Evolutionary conservation across 2,797 vertebrate genomes (phyloP), one percentile per base, ranked within the genome.

Genomic region (Syncerus caffer): DNA sequence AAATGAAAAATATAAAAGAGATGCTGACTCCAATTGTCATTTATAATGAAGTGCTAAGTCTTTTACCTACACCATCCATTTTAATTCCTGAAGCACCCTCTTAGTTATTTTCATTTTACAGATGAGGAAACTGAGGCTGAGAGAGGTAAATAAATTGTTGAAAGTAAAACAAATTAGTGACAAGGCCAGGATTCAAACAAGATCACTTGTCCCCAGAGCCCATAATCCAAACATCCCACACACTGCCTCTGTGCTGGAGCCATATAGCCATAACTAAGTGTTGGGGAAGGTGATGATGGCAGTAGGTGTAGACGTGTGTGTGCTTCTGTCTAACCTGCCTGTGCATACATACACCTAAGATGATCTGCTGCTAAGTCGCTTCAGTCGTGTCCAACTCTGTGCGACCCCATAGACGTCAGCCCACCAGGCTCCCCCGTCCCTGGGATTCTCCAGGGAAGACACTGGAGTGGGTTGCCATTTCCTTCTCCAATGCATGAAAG

Each of bases 151-250:
- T 45, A 60, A 31, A 14, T 47, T 57, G 31, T 57, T 62, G 57
- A 53, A 95, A 95, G 5, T 47, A 64, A 95, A 90, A 31, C 38
- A 67, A 88, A 53, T 53, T 31, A 64, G 19, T 67, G 88, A 85
- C 27, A 29, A 3, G 80, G 1, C 17, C 12, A 15, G 31, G 12
- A 34, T 64, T 53, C 50, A 67, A 29, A 82, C 23, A 94, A 85
- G 27, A 50, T 67, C 34, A 3, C 38, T 55, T 45, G 74, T 53
- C 19, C 1, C 47, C 19, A n/a, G 85, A 85, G 4, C 34, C 19
- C 4, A 3, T 27, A 38, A 50, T 3, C 6, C 34, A 50, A 14
- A 0, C 25, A 55, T 50, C 53, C 34, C 1, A 29, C 38, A 29
- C 80, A 25, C 19, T 47, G 25, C 29, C 38, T 13, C 47, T 31